Evolutionary conservation across 2,113 vertebrate genomes (phyloP).

Genomic region (Camelus bactrianus): DNA sequence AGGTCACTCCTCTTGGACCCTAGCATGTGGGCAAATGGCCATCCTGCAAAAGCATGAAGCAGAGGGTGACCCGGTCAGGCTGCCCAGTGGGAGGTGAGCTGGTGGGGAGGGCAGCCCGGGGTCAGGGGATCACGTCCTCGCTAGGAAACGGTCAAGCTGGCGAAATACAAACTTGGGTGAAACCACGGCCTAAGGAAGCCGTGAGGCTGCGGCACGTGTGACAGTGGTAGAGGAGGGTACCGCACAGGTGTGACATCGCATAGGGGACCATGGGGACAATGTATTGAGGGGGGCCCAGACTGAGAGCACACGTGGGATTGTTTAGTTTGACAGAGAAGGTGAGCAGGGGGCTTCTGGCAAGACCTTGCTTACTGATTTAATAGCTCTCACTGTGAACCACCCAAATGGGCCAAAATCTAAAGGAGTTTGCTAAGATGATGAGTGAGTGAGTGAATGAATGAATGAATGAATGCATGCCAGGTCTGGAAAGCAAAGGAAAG

Average conservation of each 20-base stretch:
- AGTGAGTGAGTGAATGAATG: not conserved
- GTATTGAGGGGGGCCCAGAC: too few relatives aligned
- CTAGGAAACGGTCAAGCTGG: not conserved
- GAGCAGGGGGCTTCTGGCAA: not conserved
- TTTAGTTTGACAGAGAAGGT: not conserved
- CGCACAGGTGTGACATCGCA: not conserved
- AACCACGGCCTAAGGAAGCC: too few relatives aligned
- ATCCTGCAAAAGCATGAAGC: not conserved
- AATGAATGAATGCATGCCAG: not conserved
- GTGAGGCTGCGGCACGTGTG: not conserved
- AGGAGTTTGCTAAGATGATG: not conserved
- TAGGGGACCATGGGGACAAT: not conserved
- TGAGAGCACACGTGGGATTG: not conserved
- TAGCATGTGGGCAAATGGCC: accelerated
- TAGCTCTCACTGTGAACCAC: not conserved
- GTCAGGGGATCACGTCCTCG: not conserved
- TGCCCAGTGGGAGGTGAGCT: not conserved
- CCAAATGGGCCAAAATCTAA: not conserved
- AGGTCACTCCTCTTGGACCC: not conserved
- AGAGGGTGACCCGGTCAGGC: too few relatives aligned
- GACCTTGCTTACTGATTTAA: not conserved
- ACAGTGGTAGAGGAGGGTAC: not conserved
- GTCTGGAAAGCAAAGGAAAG: not conserved
- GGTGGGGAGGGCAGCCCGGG: not conserved
- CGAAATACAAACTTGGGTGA: not conserved